A percentile compares a stretch with the other conserved stretches of the same genome.
Conservation (phyloP, 2,113 vertebrate genomes). For the Gambusia affinis region DNA sequence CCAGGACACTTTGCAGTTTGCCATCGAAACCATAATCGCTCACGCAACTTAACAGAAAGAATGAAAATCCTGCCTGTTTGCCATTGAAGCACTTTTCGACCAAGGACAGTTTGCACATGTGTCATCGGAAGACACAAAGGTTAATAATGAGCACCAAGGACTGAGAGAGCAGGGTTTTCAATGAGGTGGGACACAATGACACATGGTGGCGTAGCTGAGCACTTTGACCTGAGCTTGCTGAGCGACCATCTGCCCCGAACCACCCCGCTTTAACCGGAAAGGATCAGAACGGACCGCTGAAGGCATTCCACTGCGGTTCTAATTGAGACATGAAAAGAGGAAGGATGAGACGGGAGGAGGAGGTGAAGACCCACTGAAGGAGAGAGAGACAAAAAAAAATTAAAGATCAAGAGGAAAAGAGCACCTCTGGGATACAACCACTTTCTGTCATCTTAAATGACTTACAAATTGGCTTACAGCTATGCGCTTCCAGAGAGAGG, state of each 20-base stretch:
- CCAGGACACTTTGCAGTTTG: conserved; percentile 19
- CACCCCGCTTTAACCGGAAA: conserved; percentile 5
- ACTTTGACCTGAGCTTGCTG: conserved; percentile 34
- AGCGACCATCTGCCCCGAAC: conserved; percentile 44
- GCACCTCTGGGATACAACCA: conserved; percentile 73
- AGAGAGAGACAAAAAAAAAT: conserved; percentile 21
- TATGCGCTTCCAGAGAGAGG: conserved; percentile 54
- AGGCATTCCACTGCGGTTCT: conserved; percentile 44
- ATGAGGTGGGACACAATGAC: conserved; percentile 19
- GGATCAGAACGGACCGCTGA: conserved; percentile 8
- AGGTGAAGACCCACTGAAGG: conserved; percentile 13
- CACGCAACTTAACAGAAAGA: conserved; percentile 30
- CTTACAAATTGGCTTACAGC: conserved; percentile 78
- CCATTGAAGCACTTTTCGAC: conserved; percentile 18
- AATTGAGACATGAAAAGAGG: conserved; percentile 55
- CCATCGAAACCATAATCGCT: conserved; percentile 31
- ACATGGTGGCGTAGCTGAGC: conserved; percentile 23
- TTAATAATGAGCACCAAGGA: conserved; percentile 17
- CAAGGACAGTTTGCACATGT: conserved; percentile 17
- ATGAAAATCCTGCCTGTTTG: conserved; percentile 7
- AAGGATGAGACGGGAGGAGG: conserved; percentile 39
- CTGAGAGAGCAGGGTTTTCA: conserved; percentile 22
- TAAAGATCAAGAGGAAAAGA: conserved; percentile 65
- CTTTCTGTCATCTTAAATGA: conserved; percentile 78
- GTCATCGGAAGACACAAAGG: conserved; percentile 15